These are phyloP conservation scores for Laothoe populi DNA, from an alignment of 2,888 invertebrate species.

Conservation along the genomic window DNA sequence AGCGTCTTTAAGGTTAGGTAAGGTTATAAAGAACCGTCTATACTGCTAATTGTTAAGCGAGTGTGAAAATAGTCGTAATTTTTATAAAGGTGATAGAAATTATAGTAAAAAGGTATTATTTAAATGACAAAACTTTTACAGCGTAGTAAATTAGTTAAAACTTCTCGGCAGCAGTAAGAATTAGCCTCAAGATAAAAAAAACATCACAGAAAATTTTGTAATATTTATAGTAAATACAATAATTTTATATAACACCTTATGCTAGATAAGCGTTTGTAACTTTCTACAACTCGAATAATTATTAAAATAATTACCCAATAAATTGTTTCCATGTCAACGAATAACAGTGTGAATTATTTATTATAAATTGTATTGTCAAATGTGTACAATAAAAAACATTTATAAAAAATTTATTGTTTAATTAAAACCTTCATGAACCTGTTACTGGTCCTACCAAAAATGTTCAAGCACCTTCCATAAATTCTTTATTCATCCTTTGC, in stretches of 20 bases:
- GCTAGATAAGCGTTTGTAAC: background rate
- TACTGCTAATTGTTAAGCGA: background rate
- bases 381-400: constrained; percentile 14
- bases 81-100: constrained; percentile 15
- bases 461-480: no score
- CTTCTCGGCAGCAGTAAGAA: background rate
- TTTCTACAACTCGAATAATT: background rate
- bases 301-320: no score
- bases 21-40: constrained; percentile 4
- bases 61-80: constrained; percentile 18
- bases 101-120: background rate
- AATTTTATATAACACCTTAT: background rate
- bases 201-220: background rate
- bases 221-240: background rate
- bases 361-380: constrained; percentile 13
- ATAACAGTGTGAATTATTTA: constrained; percentile 11
- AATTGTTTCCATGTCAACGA: background rate
- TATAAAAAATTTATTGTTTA: background rate
- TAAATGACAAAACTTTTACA: background rate
- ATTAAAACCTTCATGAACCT: background rate
- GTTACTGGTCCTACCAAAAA: no score
- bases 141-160: background rate
- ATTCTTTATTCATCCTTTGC: background rate
- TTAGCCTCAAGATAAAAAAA: background rate
- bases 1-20: constrained; percentile 6